phyloP scores from a whole-genome alignment of 2,797 vertebrate species.

The Propithecus deckenii region DNA sequence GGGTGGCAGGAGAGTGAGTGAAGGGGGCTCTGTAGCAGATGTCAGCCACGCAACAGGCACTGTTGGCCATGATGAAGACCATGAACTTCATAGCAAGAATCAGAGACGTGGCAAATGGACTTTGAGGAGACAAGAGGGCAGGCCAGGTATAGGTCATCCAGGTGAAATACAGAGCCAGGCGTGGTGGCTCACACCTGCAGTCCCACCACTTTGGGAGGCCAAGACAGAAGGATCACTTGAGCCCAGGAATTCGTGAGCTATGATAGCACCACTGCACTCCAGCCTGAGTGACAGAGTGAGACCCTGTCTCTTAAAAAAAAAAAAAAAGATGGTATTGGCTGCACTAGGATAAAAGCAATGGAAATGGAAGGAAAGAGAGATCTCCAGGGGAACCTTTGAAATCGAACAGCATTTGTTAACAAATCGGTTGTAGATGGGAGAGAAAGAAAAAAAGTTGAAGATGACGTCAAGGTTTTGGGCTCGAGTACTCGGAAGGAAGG shows the following conservation, averaged over 20 bases:
- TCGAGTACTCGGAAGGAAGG: not conserved
- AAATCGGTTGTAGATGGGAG: not conserved
- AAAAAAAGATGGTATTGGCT: not conserved
- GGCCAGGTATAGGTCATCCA: too few relatives aligned
- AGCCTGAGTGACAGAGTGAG: too few relatives aligned
- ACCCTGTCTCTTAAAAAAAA: not conserved
- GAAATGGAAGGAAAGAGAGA: not conserved
- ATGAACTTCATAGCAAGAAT: too few relatives aligned
- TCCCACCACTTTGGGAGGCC: not conserved
- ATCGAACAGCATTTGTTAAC: not conserved
- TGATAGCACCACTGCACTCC: not conserved
- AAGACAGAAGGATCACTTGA: not conserved
- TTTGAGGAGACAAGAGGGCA: too few relatives aligned
- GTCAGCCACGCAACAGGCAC: too few relatives aligned
- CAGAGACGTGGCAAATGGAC: too few relatives aligned
- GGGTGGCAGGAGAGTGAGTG: too few relatives aligned
- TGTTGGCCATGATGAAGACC: too few relatives aligned
- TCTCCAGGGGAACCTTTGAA: not conserved
- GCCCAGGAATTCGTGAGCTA: not conserved
- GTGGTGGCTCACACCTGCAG: not conserved
- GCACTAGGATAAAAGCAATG: not conserved
- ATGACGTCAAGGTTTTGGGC: not conserved
- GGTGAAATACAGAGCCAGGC: not conserved
- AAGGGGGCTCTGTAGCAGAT: too few relatives aligned
- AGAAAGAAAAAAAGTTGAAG: not conserved